Base-by-base conservation (phyloP, 2,113 vertebrate genomes). In the Dermatemys mawii region DNA sequence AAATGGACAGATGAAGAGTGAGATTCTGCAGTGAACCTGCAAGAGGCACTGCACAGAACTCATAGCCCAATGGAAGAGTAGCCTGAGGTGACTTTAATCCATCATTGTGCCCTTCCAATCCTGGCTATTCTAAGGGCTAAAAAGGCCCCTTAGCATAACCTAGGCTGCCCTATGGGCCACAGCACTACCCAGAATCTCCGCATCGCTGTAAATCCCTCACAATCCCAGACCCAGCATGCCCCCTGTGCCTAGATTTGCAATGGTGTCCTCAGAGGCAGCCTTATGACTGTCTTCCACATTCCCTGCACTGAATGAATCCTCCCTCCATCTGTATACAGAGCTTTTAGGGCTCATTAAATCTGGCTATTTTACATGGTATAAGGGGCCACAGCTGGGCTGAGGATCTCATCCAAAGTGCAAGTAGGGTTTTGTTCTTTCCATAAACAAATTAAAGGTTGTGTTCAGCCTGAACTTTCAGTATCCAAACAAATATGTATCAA, bases 391-490 rank as follows among this genome's bases (percentile, higher is more conserved):
- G 44, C 24, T 41, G 80, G 19, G 57, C 0, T 0, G 78, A 89
- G 27, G 35, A 67, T 19, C 35, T 67, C 35, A 67, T n/a, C 17
- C 63, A 67, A 67, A 21, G 63, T 17, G 35, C 29, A 63, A 63
- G 35, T 9, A 19, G 35, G 35, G 16, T 67, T 67, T 67, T 67
- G 57, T 63, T 63, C 35, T 32, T 12, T 13, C 24, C 24, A 60
- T 0, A 49, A 86, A 70, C 0, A 0, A 54, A 5, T 8, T 60
- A 57, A 55, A 75, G 21, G 46, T 32, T 82, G n/a, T n/a, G 88
- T 84, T 44, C 7, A 78, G 51, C 41, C 83, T 35, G 6, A 67
- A 81, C 29, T 76, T 41, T 8, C 46, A 88, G 6, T 2, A 93
- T 14, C 14, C 27, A 67, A 83, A 27, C 38, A 44, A 67, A 67